Base-by-base conservation (phyloP, 1,140 invertebrate genomes). In the Halictus rubicundus region DNA sequence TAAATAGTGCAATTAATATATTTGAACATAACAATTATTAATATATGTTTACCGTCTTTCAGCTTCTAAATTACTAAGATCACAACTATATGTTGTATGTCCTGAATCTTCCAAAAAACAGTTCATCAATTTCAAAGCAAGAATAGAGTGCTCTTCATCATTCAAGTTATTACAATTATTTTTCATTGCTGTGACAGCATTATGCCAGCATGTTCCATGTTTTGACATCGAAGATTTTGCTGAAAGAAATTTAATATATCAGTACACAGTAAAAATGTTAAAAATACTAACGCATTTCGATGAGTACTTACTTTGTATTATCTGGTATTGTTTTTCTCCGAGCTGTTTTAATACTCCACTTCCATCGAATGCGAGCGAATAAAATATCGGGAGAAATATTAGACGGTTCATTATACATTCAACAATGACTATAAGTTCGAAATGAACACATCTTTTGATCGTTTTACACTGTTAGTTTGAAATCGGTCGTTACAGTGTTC, bases 31-130 rank as follows among this genome's bases (percentile, higher is more conserved):
- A 7, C 46, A 64, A 60, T 32, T 52, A 19, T 19, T 19, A 23
- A 60, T 52, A 68, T 42, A 49, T 68, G 63, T 70, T 82, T 74
- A 91, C 90, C 87, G 81, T 64, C 93, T 86, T 52, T 92, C 65
- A 61, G 89, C 89, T 57, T 90, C 88, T 61, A 91, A 91, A 87
- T 90, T 79, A 78, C 88, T 89, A 10, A 84, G 46, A 77, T 94
- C 89, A 87, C 95, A 96, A 8, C 92, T 85, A 84, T 95, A 94
- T 4, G 88, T 91, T 14, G 87, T 82, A 81, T 94, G 90, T 21
- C 95, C 94, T 81, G 95, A 93, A 93, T 94, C 95, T 87, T 94
- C 91, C 25, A 96, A 89, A 89, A 96, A 96, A 90, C 96, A 96
- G 87, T 96, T 95, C 2, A 95, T 93, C 85, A 96, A 94, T n/a